phyloP scores from a whole-genome alignment of 2,888 invertebrate species.

The Carcina quercana region DNA sequence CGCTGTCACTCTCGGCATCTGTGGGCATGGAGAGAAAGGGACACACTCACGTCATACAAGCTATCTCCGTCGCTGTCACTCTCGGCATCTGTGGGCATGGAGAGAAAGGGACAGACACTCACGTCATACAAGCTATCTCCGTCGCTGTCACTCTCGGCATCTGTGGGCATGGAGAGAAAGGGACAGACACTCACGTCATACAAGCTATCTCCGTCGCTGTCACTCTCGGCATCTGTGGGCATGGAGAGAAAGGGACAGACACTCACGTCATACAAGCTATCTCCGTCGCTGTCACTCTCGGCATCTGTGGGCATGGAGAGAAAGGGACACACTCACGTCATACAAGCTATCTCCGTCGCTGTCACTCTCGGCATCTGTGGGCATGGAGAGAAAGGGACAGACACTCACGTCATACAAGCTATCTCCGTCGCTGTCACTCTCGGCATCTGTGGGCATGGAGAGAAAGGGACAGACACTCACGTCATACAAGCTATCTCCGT shows the following conservation, averaged over 20 bases:
- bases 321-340: slow-evolving; percentile 1
- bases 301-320: too few species aligned
- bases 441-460: too few species aligned
- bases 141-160: neutral
- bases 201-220: neutral
- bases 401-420: slow-evolving; percentile 2
- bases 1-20: neutral
- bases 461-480: neutral
- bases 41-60: slow-evolving; percentile 2
- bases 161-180: too few species aligned
- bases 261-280: slow-evolving; percentile 3
- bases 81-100: too few species aligned
- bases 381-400: too few species aligned
- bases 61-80: slow-evolving; percentile 1
- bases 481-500: slow-evolving; percentile 2
- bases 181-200: slow-evolving; percentile 1
- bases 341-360: slow-evolving; percentile 1
- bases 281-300: neutral
- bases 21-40: too few species aligned
- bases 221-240: too few species aligned
- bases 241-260: too few species aligned
- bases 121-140: slow-evolving; percentile 3
- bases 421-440: neutral
- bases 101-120: too few species aligned
- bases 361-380: too few species aligned